Conservation (phyloP, 2,113 vertebrate genomes). For the Caranx melampygus region DNA sequence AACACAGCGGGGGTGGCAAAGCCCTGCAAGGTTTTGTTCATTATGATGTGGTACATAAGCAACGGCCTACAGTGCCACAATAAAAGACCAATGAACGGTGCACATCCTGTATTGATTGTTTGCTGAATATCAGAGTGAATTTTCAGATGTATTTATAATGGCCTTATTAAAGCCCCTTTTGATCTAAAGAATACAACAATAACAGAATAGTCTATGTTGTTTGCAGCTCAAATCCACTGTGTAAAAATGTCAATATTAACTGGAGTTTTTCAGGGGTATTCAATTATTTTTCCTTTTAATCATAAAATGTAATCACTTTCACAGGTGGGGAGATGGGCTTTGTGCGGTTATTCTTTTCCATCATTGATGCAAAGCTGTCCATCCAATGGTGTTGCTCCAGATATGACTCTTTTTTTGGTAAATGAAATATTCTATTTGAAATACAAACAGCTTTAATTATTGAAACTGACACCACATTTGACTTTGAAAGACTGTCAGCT, state of each 20-base stretch:
- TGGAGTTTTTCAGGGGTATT: slow-evolving; percentile 51
- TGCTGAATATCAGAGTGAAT: slow-evolving; percentile 84
- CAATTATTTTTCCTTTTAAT: slow-evolving; percentile 73
- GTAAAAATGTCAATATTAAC: slow-evolving; percentile 69
- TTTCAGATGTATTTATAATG: slow-evolving; percentile 87
- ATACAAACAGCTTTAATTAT: slow-evolving; percentile 80
- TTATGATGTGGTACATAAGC: slow-evolving; percentile 75
- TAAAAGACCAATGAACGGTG: slow-evolving; percentile 81
- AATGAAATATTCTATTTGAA: slow-evolving; percentile 84
- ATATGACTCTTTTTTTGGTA: slow-evolving; percentile 55
- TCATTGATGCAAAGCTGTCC: slow-evolving; percentile 67
- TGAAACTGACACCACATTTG: slow-evolving; percentile 65
- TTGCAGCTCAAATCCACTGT: slow-evolving; percentile 56
- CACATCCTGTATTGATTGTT: slow-evolving; percentile 88
- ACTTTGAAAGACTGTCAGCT: slow-evolving; percentile 63
- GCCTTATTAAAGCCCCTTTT: slow-evolving; percentile 85
- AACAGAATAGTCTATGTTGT: slow-evolving; percentile 73
- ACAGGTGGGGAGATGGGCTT: slow-evolving; percentile 28
- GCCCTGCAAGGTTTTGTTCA: slow-evolving; percentile 76
- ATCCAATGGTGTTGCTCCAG: slow-evolving; percentile 47
- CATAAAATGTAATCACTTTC: slow-evolving; percentile 62
- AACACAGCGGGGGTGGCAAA: slow-evolving; percentile 80
- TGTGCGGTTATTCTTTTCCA: slow-evolving; percentile 41
- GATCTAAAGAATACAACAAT: slow-evolving; percentile 84
- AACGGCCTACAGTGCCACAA: slow-evolving; percentile 72